Conservation (phyloP, 2,113 vertebrate genomes). For the Strix uralensis region DNA sequence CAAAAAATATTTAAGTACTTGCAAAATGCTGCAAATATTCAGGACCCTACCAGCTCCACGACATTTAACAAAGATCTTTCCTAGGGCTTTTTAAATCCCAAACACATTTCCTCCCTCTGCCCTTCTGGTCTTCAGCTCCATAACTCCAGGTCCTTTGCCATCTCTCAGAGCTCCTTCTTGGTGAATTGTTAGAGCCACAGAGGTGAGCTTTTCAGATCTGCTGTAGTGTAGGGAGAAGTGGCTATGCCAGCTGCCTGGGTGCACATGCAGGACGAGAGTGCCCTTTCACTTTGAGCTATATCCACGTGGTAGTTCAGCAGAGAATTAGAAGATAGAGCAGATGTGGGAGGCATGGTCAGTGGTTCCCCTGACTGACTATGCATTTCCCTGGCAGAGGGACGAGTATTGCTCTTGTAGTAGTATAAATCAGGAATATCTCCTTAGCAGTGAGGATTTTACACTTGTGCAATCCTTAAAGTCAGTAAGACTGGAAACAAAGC, state of each 20-base stretch:
- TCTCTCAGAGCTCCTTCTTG: not conserved
- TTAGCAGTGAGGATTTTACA: not conserved
- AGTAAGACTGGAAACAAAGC: not conserved
- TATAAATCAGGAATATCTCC: not conserved
- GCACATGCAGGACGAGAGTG: not conserved
- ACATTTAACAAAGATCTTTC: not conserved
- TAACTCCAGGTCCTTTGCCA: not conserved
- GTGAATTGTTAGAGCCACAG: not conserved
- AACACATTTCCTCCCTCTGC: not conserved
- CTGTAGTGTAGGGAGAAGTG: not conserved
- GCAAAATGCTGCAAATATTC: not conserved
- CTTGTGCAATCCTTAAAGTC: not conserved
- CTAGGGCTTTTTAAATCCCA: not conserved
- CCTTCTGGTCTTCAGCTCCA: not conserved
- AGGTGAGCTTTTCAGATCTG: not conserved
- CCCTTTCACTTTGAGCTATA: not conserved
- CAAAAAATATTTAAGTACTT: not conserved
- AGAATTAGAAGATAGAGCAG: not conserved
- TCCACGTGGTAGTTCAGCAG: not conserved
- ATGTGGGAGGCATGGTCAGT: fast-evolving
- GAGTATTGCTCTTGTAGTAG: fast-evolving
- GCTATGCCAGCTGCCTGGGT: not conserved
- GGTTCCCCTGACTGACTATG: not conserved
- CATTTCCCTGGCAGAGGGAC: not conserved
- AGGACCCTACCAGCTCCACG: not conserved